Evolutionary conservation across 2,888 invertebrate species (phyloP).

Genomic region (Phasia obesa): DNA sequence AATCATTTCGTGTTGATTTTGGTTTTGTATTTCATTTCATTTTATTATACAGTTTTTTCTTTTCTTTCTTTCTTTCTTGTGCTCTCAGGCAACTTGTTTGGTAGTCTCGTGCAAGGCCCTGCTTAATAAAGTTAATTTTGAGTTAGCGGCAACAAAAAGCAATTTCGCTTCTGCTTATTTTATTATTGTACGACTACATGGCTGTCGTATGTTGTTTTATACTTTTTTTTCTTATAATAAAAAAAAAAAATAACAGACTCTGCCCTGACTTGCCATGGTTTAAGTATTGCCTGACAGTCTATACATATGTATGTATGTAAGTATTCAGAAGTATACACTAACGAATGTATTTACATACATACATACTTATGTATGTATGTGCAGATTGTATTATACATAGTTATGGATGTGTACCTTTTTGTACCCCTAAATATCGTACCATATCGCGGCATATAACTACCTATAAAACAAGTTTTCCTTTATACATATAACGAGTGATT

Average conservation of each 20-base stretch:
- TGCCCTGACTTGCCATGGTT: slow-evolving; percentile 54
- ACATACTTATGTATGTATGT: slow-evolving; percentile 23
- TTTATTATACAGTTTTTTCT: slow-evolving; percentile 22
- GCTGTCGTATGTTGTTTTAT: slow-evolving; percentile 38
- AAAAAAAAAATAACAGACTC: slow-evolving; percentile 9
- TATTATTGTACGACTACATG: slow-evolving; percentile 38
- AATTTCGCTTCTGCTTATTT: slow-evolving; percentile 66
- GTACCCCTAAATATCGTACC: slow-evolving; percentile 1
- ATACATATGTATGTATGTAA: slow-evolving; percentile 9
- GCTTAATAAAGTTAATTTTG: slow-evolving; percentile 67
- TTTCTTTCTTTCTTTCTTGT: slow-evolving; percentile 27
- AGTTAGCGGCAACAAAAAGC: slow-evolving; percentile 68
- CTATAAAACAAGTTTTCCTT: too few species aligned
- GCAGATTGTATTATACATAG: not conserved
- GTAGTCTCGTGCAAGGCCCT: slow-evolving; percentile 65
- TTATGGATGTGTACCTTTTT: not conserved
- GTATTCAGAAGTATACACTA: not conserved
- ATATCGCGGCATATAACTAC: too few species aligned
- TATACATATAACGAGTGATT: too few species aligned
- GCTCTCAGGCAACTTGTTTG: slow-evolving; percentile 62
- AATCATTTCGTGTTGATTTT: slow-evolving; percentile 44
- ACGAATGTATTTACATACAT: not conserved
- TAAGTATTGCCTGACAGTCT: slow-evolving; percentile 13
- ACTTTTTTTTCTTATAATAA: slow-evolving; percentile 5
- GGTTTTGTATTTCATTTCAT: slow-evolving; percentile 51